Evolutionary conservation across 1,140 invertebrate genomes (phyloP).

Genomic region (Teleogryllus occipitalis): DNA sequence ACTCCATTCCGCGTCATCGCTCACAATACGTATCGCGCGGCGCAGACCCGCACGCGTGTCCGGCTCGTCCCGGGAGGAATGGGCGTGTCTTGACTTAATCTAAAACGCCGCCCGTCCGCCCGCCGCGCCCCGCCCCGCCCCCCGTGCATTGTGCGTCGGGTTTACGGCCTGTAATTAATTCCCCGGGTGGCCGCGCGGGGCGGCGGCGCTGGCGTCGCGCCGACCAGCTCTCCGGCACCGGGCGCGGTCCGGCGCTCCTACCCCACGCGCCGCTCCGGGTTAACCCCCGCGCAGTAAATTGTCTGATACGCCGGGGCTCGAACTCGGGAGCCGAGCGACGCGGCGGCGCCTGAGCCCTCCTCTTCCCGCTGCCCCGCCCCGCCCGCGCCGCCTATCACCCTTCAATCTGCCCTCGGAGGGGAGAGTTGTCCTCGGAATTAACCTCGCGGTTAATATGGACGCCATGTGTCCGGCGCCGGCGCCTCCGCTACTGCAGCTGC

Average conservation of each 20-base stretch:
- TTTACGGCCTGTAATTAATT: neutral
- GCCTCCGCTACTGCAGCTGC: too few species aligned
- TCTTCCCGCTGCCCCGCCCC: too few species aligned
- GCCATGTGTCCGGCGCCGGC: neutral
- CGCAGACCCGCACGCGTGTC: too few species aligned
- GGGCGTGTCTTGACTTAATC: neutral
- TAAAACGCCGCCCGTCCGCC: neutral
- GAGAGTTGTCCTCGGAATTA: slow-evolving; percentile 3
- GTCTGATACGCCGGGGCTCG: neutral
- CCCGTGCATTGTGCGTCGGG: neutral
- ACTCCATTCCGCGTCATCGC: too few species aligned
- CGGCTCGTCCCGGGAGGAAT: too few species aligned
- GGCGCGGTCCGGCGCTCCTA: neutral
- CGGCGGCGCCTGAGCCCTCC: too few species aligned
- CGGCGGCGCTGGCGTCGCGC: neutral
- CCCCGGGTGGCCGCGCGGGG: too few species aligned
- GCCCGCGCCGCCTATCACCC: neutral
- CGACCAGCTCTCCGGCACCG: too few species aligned
- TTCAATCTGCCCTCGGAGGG: neutral
- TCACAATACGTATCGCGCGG: too few species aligned
- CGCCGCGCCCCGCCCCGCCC: too few species aligned
- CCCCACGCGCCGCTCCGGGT: neutral
- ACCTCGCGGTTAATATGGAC: slow-evolving; percentile 3
- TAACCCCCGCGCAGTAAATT: neutral
- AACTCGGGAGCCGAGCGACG: neutral